Percentiles rank a stretch among this genome's conserved stretches.
phyloP scores from a whole-genome alignment of 2,113 vertebrate genomes.

The Pedionomus torquatus region DNA sequence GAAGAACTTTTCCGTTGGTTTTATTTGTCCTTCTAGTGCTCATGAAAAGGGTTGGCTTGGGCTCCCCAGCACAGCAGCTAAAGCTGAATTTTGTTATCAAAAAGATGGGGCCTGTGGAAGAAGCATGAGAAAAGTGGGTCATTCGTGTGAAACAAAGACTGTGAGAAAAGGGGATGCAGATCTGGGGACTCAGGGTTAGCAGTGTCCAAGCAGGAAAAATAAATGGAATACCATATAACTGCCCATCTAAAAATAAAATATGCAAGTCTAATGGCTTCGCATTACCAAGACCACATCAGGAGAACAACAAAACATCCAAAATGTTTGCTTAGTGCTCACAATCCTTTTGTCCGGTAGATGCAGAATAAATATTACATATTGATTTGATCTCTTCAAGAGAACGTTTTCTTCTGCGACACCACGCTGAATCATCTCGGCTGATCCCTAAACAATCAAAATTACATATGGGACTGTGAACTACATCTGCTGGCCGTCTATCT shows the following conservation, averaged over 20 bases:
- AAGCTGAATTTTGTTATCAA: neutral
- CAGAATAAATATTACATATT: neutral
- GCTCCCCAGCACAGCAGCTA: neutral
- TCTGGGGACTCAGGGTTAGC: neutral
- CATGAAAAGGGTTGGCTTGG: neutral
- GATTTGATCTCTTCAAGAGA: neutral
- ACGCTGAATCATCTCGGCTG: neutral
- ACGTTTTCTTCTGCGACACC: neutral
- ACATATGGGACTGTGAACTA: neutral
- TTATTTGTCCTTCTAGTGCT: neutral
- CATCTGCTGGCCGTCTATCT: neutral
- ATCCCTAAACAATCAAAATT: neutral
- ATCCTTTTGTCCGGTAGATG: neutral
- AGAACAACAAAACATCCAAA: neutral
- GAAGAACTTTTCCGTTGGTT: neutral
- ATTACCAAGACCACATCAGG: neutral
- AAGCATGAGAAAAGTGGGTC: neutral
- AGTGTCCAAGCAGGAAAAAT: neutral
- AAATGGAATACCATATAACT: neutral
- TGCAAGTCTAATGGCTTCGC: neutral
- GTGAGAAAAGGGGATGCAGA: neutral
- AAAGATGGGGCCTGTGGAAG: neutral
- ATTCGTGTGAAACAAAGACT: neutral
- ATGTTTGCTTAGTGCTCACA: neutral
- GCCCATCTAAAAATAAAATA: neutral